Conservation (phyloP, 2,797 vertebrate genomes). For the Hypotaenidia philippensis region DNA sequence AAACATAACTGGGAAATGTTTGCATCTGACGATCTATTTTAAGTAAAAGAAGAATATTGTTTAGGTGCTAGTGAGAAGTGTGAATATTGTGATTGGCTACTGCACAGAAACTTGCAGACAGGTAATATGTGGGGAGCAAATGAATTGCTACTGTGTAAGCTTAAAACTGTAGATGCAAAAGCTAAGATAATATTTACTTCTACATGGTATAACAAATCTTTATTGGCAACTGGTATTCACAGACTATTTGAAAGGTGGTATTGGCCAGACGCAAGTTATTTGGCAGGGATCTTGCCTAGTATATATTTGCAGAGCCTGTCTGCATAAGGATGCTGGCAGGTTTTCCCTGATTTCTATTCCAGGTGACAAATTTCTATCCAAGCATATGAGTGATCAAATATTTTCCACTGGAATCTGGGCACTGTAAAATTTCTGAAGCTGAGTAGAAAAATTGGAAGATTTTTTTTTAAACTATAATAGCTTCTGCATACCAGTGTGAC, state of each 20-base stretch:
- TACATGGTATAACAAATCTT: constrained; percentile 76
- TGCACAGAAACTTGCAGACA: constrained; percentile 62
- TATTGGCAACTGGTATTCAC: constrained; percentile 75
- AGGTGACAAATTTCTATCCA: constrained; percentile 84
- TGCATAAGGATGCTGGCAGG: constrained; percentile 82
- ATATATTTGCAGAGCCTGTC: constrained; percentile 83
- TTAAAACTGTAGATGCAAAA: constrained; percentile 71
- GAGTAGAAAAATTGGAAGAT: constrained; percentile 76
- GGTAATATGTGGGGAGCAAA: constrained; percentile 55
- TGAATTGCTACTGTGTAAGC: constrained; percentile 75
- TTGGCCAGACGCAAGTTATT: constrained; percentile 82
- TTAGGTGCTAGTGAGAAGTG: constrained; percentile 64
- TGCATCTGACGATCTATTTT: constrained; percentile 63
- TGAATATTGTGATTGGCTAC: constrained; percentile 74
- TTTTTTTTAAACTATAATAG: constrained; percentile 77
- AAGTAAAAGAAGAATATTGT: constrained; percentile 63
- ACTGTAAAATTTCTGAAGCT: constrained; percentile 82
- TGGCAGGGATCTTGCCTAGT: constrained; percentile 77
- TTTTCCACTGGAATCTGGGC: constrained; percentile 86
- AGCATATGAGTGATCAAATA: constrained; percentile 82
- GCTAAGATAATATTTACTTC: constrained; percentile 78
- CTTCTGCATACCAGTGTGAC: constrained; percentile 71
- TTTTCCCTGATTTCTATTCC: constrained; percentile 83
- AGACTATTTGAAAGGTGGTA: constrained; percentile 75
- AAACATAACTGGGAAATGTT: constrained; percentile 46